A percentile compares a stretch with the other conserved stretches of the same genome.
Evolutionary conservation across 2,888 invertebrate genomes (phyloP).

Genomic region (Nomada hirtipes): DNA sequence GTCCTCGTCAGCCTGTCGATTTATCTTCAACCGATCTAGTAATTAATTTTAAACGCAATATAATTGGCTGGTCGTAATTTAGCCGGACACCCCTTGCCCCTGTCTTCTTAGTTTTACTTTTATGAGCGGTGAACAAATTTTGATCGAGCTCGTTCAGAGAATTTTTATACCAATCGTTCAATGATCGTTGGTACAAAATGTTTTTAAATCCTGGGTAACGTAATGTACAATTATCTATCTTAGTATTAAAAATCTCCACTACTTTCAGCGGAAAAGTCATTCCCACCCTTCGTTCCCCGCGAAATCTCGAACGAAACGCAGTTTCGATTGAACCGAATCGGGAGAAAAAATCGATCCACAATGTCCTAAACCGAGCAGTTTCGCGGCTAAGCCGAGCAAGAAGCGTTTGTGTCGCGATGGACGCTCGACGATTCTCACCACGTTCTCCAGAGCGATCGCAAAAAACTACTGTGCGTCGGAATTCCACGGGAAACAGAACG

Average conservation of each 20-base stretch:
- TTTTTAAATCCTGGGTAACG: neutral
- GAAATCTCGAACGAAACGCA: neutral
- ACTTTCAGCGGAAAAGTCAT: too few relatives aligned
- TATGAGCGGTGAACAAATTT: neutral
- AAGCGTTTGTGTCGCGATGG: constrained; percentile 30
- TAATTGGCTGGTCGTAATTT: constrained; percentile 81
- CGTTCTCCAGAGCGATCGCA: constrained; percentile 46
- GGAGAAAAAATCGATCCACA: neutral
- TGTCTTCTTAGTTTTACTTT: constrained; percentile 11
- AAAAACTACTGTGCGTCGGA: constrained; percentile 54
- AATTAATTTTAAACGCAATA: constrained; percentile 83
- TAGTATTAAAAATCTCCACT: too few relatives aligned
- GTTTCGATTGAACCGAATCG: neutral
- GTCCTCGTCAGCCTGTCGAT: constrained; percentile 67
- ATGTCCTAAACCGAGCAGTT: constrained; percentile 18
- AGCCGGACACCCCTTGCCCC: constrained; percentile 59
- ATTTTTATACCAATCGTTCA: neutral
- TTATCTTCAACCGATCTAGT: constrained; percentile 80
- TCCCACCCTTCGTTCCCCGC: too few relatives aligned
- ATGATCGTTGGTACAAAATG: too few relatives aligned
- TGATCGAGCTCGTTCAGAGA: too few relatives aligned
- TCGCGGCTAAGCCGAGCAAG: constrained; percentile 40
- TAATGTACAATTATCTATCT: neutral
- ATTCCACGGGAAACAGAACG: constrained; percentile 57
- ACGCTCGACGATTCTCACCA: constrained; percentile 60